Base-by-base conservation (phyloP, 1,140 invertebrate genomes). In the Leptestheria dahalacensis region DNA sequence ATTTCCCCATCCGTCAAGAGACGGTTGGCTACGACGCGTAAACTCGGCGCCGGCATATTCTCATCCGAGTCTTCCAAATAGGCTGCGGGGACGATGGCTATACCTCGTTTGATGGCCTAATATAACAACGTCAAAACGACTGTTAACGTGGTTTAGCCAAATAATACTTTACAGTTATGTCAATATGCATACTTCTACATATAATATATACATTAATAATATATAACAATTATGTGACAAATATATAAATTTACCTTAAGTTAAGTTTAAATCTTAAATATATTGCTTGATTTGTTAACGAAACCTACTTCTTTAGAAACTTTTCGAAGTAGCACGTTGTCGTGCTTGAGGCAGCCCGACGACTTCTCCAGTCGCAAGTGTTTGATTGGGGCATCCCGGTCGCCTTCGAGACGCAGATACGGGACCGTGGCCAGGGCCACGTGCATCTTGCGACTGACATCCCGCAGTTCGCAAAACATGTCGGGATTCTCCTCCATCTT, bases 351-450 rank as follows among this genome's bases (percentile, higher is more conserved):
- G 41, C 71, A 68, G 1, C 77, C 75, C 1, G 72, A 64, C 2
- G 74, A 68, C 11, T 77, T 68, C 0, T 74, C 75, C 18, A 91
- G 69, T 64, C 81, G 81, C 3, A 93, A 67, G 72, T 91, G 88
- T 65, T 92, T 89, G 0, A 93, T 72, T 0, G 90, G 88, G 1
- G 84, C 85, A 1, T 83, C 56, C 6, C 73, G 70, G 63, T 81
- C 73, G 0, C 83, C 83, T 6, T 71, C 57, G 63, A 89, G 71
- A 64, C 68, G 65, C 64, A 78, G 70, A 63, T 80, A 70, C 63
- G 78, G 66, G 50, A 81, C 69, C 56, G 71, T 66, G 52, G 69
- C 57, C 65, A 80, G 68, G 53, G 21, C 47, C 28, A 11, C 29
- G 71, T 70, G 46, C 67, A 64, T 28, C 62, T 63, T n/a, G 74